Conservation (phyloP, 2,113 vertebrate genomes). For the Gnathonemus longibarbis region DNA sequence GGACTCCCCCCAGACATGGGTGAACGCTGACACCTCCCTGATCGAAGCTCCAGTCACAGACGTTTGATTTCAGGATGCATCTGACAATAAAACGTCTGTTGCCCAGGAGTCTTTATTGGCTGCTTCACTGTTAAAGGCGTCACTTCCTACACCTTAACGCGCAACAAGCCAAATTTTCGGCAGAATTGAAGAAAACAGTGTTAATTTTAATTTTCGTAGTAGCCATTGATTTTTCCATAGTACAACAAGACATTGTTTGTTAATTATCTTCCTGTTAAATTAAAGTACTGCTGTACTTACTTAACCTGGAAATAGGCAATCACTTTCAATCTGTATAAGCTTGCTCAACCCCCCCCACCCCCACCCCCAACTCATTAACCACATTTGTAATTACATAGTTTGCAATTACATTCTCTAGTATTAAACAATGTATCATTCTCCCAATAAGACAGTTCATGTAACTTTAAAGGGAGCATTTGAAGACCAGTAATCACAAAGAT, state of each 20-base stretch:
- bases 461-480: neutral
- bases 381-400: neutral
- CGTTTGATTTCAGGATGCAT: neutral
- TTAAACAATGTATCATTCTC: conserved; percentile 6
- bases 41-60: neutral
- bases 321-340: neutral
- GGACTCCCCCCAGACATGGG: conserved; percentile 35
- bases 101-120: conserved; percentile 10
- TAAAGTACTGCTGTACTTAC: neutral
- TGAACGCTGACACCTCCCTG: neutral
- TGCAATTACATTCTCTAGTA: neutral
- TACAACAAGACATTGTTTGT: neutral
- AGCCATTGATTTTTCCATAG: neutral
- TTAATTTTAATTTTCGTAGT: neutral
- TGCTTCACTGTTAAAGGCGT: neutral
- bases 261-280: conserved; percentile 14
- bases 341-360: neutral
- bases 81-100: neutral
- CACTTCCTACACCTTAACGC: neutral
- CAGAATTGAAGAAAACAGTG: neutral
- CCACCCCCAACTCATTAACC: neutral
- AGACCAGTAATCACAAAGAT: neutral
- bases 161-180: neutral
- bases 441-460: neutral
- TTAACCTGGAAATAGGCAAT: neutral